Evolutionary conservation across 2,113 vertebrate genomes (phyloP), one percentile per base, ranked within the genome.

Genomic region (Abramis brama): DNA sequence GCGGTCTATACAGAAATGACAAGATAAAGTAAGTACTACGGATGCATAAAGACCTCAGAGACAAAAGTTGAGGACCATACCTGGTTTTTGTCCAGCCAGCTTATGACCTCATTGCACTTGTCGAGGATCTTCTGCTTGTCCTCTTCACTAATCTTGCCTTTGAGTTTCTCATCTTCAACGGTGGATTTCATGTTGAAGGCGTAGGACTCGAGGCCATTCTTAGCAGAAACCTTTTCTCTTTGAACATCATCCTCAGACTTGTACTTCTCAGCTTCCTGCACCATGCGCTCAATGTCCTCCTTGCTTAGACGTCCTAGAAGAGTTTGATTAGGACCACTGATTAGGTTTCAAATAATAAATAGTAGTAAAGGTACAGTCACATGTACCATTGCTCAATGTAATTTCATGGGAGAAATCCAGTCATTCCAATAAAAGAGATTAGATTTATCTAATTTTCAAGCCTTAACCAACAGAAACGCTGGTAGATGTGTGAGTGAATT

Each of bases 241-340:
- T 97, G 97, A 64, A 96, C 93, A 33, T 97, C 96, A 23, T 98
- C 97, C 82, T 97, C 96, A 11, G 94, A 93, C 86, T 97, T 98
- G 92, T 97, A 98, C 19, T 94, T 94, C 83, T 98, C 97, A 0
- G 97, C 97, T 82, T 98, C 96, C 84, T 97, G 96, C 23, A 97
- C 97, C 97, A 97, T 97, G 1, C 96, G 94, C 85, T 97, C 97
- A 3, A 98, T 98, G 83, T 98, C 97, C 36, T 97, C 97, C 92
- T 98, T 98, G 91, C 97, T 97, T 82, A 98, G 90, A 0, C 96
- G 97, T 30, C 97, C 97, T 98, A 78, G 36, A 57, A 2, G 21
- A 36, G 17, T 52, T 36, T 1, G 36, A 36, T 36, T 23, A 17
- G 27, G 64, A 36, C 33, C 0, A 17, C 36, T 2, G 64, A 52